These are phyloP conservation scores for Novumbra hubbsi DNA, from an alignment of 2,797 vertebrate species.

Conservation along the genomic window DNA sequence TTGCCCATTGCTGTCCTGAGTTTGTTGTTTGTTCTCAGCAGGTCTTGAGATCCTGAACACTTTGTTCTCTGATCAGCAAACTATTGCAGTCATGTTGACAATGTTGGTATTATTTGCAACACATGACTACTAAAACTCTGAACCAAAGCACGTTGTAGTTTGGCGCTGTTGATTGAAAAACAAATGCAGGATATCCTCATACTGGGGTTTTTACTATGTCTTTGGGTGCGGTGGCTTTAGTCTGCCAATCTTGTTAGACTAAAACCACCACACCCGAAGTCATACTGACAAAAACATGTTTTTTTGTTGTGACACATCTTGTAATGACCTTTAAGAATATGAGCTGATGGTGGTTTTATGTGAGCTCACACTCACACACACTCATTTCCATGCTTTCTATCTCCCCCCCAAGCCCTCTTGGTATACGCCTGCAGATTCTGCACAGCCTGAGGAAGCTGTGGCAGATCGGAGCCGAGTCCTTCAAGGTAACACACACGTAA, in stretches of 20 bases:
- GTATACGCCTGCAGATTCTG: constrained; percentile 59
- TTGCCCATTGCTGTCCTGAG: too few species aligned
- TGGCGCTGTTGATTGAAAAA: too few species aligned
- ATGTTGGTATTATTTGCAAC: too few species aligned
- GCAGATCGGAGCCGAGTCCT: constrained; percentile 45
- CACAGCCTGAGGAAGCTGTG: constrained; percentile 67
- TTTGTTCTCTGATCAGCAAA: too few species aligned
- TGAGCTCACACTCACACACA: background rate
- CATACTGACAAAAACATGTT: background rate
- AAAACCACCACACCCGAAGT: too few species aligned
- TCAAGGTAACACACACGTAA: constrained; percentile 58
- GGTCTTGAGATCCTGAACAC: too few species aligned
- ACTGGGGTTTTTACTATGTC: background rate
- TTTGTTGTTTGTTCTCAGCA: too few species aligned
- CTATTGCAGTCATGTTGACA: too few species aligned
- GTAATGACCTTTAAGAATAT: background rate
- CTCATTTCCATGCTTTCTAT: background rate
- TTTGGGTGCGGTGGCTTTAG: background rate
- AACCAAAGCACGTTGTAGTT: too few species aligned
- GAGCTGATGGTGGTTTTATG: background rate
- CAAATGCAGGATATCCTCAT: too few species aligned
- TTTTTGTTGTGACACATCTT: background rate
- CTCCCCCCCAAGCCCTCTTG: constrained; percentile 52
- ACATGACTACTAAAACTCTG: too few species aligned
- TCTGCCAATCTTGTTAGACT: background rate